Evolutionary conservation across 2,888 invertebrate species (phyloP), one percentile per base, ranked within the genome.

Genomic region (Ophion slaviceki): DNA sequence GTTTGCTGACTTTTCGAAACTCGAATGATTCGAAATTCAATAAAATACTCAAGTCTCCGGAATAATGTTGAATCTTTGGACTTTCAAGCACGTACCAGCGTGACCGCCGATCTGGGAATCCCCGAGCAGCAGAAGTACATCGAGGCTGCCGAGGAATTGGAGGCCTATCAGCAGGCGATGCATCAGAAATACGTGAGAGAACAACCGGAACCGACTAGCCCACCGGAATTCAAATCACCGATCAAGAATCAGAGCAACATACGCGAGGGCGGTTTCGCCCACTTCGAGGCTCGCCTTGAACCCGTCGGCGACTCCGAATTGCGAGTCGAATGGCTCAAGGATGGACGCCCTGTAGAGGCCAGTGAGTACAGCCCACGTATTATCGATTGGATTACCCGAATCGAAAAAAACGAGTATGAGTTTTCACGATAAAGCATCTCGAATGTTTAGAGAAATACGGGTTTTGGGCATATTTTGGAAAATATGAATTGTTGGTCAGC

Each of bases 261-360:
- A 91, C 96, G 97, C 91, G 99, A 99, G 95, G 98, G 98, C 89
- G 98, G 98, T 88, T 98, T 98, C 92, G 98, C 98, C 89, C 99
- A 99, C 93, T 98, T 99, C 92, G 99, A 99, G 95, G 98, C 98
- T 89, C 97, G 98, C 88, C 96, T 99, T 72, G 98, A 99, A 94
- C 99, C 99, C 81, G 95, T 98, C 87, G 98, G 98, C 72, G 99
- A 99, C 94, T 96, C 98, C 5, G 97, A 97, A 72, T 95, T 99
- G 91, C 96, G 95, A 93, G 98, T 99, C 62, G 98, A 98, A 94
- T 99, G 99, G 98, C 96, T 97, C 82, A 98, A 98, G 93, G 98
- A 99, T 94, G 98, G 98, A 82, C 96, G 96, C 88, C 97, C 97
- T 64, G 96, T 98, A 88, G 98, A 98, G 95, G 98, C 98, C 77